These are phyloP conservation scores for Sebastes diaconus DNA, from an alignment of 2,797 vertebrate genomes.

Conservation along the genomic window DNA sequence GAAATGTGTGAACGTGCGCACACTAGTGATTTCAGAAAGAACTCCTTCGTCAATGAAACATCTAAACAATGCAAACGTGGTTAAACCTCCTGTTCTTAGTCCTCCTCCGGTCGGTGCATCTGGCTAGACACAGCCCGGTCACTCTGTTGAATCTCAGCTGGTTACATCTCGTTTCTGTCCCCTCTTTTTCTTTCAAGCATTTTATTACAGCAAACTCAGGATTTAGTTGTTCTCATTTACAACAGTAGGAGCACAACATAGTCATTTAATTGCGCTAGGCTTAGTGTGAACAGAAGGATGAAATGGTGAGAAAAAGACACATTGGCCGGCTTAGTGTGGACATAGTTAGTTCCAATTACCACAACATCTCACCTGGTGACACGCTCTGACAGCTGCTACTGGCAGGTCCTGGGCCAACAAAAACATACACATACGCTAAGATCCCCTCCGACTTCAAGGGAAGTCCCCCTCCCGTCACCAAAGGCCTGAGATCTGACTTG, in stretches of 20 bases:
- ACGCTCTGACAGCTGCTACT: slow-evolving; percentile 52
- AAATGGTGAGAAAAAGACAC: background rate
- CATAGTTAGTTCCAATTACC: background rate
- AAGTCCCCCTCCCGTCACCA: slow-evolving; percentile 6
- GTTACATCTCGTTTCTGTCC: background rate
- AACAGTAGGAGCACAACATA: background rate
- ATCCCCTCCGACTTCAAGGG: slow-evolving; percentile 21
- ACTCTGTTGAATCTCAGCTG: background rate
- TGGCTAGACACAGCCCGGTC: background rate
- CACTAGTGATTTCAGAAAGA: background rate
- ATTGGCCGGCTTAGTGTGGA: background rate
- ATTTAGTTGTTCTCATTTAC: background rate
- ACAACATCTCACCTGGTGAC: slow-evolving; percentile 40
- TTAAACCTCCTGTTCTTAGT: background rate
- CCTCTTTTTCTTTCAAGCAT: background rate
- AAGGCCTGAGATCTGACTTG: slow-evolving; percentile 15
- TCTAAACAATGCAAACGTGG: background rate
- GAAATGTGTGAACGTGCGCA: background rate
- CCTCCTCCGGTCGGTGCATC: background rate
- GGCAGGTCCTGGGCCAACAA: background rate
- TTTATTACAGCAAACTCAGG: background rate
- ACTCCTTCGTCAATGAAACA: background rate
- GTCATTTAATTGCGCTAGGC: too few relatives aligned
- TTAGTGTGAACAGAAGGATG: background rate
- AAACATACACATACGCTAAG: slow-evolving; percentile 12